Conservation (phyloP, 2,888 invertebrate species). For the Parthenolecanium corni region DNA sequence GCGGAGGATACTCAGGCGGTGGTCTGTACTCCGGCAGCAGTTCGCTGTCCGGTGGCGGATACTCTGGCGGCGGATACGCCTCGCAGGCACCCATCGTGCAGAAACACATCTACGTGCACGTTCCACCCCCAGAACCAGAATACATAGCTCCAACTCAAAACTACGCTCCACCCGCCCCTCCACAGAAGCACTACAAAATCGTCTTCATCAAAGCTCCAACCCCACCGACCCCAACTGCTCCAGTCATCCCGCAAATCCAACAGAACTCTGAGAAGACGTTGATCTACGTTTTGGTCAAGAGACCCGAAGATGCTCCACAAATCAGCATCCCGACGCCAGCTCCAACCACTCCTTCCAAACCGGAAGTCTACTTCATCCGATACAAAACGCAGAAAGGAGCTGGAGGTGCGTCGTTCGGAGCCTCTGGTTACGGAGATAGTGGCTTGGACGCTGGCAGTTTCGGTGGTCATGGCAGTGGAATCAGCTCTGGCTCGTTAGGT, state of each 20-base stretch:
- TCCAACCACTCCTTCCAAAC: constrained; percentile 75
- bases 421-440: constrained; percentile 33
- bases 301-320: constrained; percentile 72
- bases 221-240: constrained; percentile 67
- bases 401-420: constrained; percentile 38
- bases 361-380: constrained; percentile 81
- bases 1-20: constrained; percentile 22
- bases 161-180: constrained; percentile 53
- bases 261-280: constrained; percentile 76
- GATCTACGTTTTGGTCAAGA: constrained; percentile 79
- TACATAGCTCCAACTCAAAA: constrained; percentile 49
- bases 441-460: constrained; percentile 35
- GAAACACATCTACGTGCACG: constrained; percentile 81
- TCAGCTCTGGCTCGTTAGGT: constrained; percentile 36
- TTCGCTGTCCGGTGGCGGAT: constrained; percentile 36
- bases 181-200: constrained; percentile 83
- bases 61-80: constrained; percentile 38
- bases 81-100: constrained; percentile 53
- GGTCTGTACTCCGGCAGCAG: constrained; percentile 27
- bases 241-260: constrained; percentile 64
- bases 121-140: constrained; percentile 73
- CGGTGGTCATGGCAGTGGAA: constrained; percentile 39
- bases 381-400: constrained; percentile 55
- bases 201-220: constrained; percentile 87
- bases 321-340: constrained; percentile 63